These are phyloP conservation scores for Pimephales promelas DNA, from an alignment of 2,113 vertebrate species.

Conservation along the genomic window DNA sequence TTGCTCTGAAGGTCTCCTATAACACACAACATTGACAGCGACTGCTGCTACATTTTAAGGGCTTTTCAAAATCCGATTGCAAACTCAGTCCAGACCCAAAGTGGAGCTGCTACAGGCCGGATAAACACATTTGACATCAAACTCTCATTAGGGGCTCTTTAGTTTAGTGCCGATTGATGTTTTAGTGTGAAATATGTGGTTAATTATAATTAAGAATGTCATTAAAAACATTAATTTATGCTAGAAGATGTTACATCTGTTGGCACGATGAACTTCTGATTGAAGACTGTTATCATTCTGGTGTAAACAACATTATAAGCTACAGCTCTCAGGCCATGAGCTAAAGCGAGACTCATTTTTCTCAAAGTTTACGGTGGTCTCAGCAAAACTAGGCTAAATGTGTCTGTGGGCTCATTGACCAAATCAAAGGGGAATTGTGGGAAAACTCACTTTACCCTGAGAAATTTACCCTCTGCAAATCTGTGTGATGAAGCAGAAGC, in stretches of 20 bases:
- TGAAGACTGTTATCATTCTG: constrained; percentile 1
- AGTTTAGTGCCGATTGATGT: not conserved
- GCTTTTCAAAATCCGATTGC: constrained; percentile 16
- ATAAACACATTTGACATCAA: constrained; percentile 24
- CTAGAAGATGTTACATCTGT: not conserved
- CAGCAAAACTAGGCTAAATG: constrained; percentile 33
- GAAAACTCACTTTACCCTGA: constrained; percentile 23
- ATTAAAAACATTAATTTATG: not conserved
- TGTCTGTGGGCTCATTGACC: constrained; percentile 6
- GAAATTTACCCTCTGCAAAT: constrained; percentile 10
- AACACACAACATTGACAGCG: constrained; percentile 29
- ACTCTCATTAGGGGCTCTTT: constrained; percentile 39
- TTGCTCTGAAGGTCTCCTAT: no score
- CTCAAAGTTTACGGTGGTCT: constrained; percentile 6
- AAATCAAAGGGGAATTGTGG: constrained; percentile 26
- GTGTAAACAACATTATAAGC: not conserved
- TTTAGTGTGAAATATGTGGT: not conserved
- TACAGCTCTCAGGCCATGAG: constrained; percentile 1
- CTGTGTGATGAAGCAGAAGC: constrained; percentile 1
- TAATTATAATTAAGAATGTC: constrained; percentile 8
- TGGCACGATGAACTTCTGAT: not conserved
- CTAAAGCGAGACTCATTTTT: not conserved
- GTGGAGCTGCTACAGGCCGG: not conserved
- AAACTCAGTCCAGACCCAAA: constrained; percentile 6
- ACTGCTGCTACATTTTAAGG: constrained; percentile 24